Conservation (phyloP, 2,888 invertebrate species). For the Leptinotarsa peninsularis region DNA sequence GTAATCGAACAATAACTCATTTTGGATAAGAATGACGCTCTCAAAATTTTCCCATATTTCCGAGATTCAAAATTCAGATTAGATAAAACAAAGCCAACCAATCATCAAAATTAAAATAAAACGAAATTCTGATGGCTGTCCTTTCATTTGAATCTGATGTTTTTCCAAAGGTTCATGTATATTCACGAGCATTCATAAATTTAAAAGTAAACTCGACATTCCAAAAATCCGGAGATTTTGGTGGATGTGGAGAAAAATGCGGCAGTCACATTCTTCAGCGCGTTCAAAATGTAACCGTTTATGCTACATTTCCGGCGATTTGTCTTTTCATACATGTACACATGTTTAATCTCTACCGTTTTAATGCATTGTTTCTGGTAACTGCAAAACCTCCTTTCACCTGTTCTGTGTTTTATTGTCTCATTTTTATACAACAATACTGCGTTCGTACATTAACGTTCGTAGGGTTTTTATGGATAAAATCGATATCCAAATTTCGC, state of each 20-base stretch:
- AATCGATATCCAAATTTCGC: too few relatives aligned
- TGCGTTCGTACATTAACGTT: not conserved
- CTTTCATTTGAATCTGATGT: too few relatives aligned
- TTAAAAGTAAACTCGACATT: not conserved
- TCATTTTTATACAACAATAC: slow-evolving; percentile 11
- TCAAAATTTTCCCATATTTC: too few relatives aligned
- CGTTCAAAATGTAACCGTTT: slow-evolving; percentile 22
- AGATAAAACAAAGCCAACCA: too few relatives aligned
- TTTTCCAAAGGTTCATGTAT: too few relatives aligned
- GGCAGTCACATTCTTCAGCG: slow-evolving; percentile 19
- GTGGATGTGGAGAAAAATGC: slow-evolving; percentile 3
- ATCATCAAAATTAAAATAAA: too few relatives aligned
- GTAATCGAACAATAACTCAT: too few relatives aligned
- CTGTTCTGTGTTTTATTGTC: slow-evolving; percentile 16
- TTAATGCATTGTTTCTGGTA: slow-evolving; percentile 31
- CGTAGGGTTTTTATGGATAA: not conserved
- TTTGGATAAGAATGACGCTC: too few relatives aligned
- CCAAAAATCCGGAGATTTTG: not conserved
- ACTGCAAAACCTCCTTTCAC: slow-evolving; percentile 28
- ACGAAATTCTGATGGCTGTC: too few relatives aligned
- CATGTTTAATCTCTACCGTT: slow-evolving; percentile 26
- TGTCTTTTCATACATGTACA: slow-evolving; percentile 20
- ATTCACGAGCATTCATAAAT: not conserved
- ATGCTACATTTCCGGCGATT: slow-evolving; percentile 19
- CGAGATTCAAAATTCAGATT: too few relatives aligned